Conservation (phyloP, 2,888 invertebrate species). For the Pyralis farinalis region DNA sequence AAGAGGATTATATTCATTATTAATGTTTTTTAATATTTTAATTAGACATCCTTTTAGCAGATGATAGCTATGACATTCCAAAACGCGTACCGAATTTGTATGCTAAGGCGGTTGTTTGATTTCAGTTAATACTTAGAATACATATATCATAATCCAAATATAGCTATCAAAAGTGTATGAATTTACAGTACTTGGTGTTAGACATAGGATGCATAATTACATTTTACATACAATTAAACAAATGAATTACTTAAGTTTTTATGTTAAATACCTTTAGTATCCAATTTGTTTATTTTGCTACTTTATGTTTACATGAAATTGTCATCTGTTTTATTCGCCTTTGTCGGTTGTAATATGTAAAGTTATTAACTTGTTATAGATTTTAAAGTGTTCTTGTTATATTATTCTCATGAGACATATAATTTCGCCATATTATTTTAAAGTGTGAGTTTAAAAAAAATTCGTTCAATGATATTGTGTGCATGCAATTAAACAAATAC, state of each 20-base stretch:
- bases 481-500: constrained; percentile 64
- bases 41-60: constrained; percentile 19
- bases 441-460: constrained; percentile 33
- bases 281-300: background rate
- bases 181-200: constrained; percentile 26
- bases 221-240: background rate
- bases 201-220: constrained; percentile 20
- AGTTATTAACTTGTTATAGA: constrained; percentile 8
- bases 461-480: constrained; percentile 43
- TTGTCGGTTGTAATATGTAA: constrained; percentile 5
- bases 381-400: constrained; percentile 17
- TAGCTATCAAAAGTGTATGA: constrained; percentile 28
- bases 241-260: background rate
- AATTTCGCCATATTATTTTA: constrained; percentile 21
- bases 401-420: constrained; percentile 14
- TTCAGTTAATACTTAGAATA: background rate
- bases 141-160: constrained; percentile 16
- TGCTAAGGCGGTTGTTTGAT: constrained; percentile 4
- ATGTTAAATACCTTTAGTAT: background rate
- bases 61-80: constrained; percentile 55
- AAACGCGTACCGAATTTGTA: constrained; percentile 23
- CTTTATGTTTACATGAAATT: background rate
- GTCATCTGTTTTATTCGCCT: background rate
- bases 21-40: constrained; percentile 26
- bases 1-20: constrained; percentile 40